Conservation (phyloP, 2,113 vertebrate species). For the Macrotis lagotis region DNA sequence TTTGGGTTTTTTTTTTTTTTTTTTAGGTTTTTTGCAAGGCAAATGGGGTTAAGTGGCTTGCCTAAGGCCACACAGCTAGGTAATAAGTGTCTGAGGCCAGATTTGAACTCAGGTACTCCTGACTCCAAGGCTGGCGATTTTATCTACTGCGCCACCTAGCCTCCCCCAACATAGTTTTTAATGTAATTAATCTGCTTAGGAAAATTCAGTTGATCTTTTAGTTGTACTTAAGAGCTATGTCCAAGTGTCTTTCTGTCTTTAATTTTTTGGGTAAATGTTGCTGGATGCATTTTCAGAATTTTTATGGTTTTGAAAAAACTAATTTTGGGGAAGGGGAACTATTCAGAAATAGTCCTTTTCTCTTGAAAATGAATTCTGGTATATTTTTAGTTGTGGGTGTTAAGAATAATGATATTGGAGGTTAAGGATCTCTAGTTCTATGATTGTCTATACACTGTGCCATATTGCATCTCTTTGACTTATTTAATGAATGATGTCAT, state of each 20-base stretch:
- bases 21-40: too few relatives aligned
- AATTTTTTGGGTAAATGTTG: not conserved
- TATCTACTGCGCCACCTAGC: too few relatives aligned
- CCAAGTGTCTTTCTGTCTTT: slow-evolving; percentile 34
- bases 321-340: not conserved
- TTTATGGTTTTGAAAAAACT: not conserved
- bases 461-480: slow-evolving; percentile 64
- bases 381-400: slow-evolving; percentile 74
- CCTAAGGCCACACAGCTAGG: too few relatives aligned
- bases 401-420: slow-evolving; percentile 69
- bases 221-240: slow-evolving; percentile 50
- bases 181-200: not conserved
- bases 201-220: slow-evolving; percentile 59
- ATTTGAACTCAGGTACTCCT: too few relatives aligned
- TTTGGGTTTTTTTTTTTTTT: too few relatives aligned
- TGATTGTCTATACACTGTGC: slow-evolving; percentile 69
- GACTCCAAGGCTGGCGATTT: too few relatives aligned
- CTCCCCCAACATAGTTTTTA: too few relatives aligned
- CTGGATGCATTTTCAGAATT: slow-evolving; percentile 72
- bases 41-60: too few relatives aligned
- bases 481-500: slow-evolving; percentile 73
- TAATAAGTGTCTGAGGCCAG: too few relatives aligned
- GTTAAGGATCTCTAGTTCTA: slow-evolving; percentile 50
- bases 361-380: slow-evolving; percentile 76
- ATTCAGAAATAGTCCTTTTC: slow-evolving; percentile 53